phyloP scores from a whole-genome alignment of 30 jellyfish, hydroid and myxozoan species.

The Nemopilema nomurai region DNA sequence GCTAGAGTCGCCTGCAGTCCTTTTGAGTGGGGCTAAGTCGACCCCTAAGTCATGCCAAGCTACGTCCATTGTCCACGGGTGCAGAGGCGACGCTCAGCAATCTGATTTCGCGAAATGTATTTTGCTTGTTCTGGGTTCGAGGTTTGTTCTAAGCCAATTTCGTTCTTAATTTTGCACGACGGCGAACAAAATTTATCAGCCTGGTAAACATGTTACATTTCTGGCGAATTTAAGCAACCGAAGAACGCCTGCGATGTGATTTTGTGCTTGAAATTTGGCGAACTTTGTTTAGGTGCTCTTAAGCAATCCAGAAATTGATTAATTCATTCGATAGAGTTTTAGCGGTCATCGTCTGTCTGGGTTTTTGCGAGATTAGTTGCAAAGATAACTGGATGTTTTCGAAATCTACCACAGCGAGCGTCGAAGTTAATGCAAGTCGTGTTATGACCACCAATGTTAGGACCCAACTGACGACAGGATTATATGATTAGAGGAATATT shows the following conservation, averaged over 20 bases:
- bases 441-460: too few relatives aligned
- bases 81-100: not conserved
- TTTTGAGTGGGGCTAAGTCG: not conserved
- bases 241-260: not conserved
- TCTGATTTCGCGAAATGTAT: slow-evolving; percentile 13
- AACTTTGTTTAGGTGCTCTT: not conserved
- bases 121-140: slow-evolving; percentile 46
- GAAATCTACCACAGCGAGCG: too few relatives aligned
- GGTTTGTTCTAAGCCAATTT: not conserved
- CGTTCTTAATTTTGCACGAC: not conserved
- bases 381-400: not conserved
- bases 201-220: not conserved
- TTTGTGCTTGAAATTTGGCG: not conserved
- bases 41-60: not conserved
- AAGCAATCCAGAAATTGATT: too few relatives aligned
- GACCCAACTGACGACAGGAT: too few relatives aligned
- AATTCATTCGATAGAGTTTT: not conserved
- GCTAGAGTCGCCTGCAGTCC: not conserved
- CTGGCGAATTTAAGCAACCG: not conserved
- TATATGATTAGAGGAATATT: too few relatives aligned
- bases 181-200: not conserved
- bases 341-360: not conserved
- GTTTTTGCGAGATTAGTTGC: not conserved
- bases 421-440: too few relatives aligned
- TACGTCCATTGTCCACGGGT: not conserved